Evolutionary conservation across 2,113 vertebrate genomes (phyloP).

Genomic region (Leptodactylus fuscus): DNA sequence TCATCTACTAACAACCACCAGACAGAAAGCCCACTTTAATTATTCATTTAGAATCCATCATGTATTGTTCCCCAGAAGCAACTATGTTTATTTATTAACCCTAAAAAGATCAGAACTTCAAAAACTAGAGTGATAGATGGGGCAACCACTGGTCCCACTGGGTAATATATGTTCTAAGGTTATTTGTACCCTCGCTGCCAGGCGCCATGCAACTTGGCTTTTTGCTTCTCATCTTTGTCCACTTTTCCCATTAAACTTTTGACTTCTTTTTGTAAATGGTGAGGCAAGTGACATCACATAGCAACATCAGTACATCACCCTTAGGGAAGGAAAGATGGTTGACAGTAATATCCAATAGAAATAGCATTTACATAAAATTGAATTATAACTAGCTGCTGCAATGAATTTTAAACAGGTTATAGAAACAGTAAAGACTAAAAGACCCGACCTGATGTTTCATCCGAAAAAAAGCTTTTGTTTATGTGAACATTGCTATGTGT

Average conservation of each 20-base stretch:
- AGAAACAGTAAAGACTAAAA: not conserved
- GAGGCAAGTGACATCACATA: not conserved
- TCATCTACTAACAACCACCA: not conserved
- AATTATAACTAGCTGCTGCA: not conserved
- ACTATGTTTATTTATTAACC: not conserved
- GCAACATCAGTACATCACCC: slow-evolving; percentile 12
- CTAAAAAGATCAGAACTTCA: not conserved
- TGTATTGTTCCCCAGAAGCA: not conserved
- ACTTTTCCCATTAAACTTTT: slow-evolving; percentile 13
- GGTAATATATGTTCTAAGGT: not conserved
- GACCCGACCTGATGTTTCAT: not conserved
- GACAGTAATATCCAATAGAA: not conserved
- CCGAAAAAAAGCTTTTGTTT: not conserved
- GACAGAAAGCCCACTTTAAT: not conserved
- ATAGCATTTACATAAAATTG: not conserved
- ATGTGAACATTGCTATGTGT: not conserved
- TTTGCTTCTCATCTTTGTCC: not conserved
- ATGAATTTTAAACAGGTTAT: not conserved
- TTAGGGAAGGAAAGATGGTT: not conserved
- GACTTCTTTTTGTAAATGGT: slow-evolving; percentile 13
- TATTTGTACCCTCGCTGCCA: not conserved
- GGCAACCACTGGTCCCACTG: not conserved
- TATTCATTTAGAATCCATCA: not conserved
- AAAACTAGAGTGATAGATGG: not conserved
- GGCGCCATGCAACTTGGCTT: slow-evolving; percentile 1